A percentile compares a stretch with the other conserved stretches of the same genome.
Evolutionary conservation across 2,113 vertebrate species (phyloP).

Genomic region (Actenoides hombroni): DNA sequence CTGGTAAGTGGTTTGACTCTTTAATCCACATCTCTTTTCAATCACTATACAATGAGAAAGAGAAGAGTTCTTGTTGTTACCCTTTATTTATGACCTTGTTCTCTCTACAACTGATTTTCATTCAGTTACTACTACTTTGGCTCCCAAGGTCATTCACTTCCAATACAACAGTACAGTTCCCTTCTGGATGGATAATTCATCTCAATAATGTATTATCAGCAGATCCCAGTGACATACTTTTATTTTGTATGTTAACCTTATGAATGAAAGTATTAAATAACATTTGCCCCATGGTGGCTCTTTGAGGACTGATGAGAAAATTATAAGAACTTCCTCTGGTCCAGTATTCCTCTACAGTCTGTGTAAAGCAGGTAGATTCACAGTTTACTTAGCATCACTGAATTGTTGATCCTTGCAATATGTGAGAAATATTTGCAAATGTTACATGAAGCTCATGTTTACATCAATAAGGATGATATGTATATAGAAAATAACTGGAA

Average conservation of each 20-base stretch:
- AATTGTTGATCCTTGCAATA: not conserved
- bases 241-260: not conserved
- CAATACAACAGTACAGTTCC: not conserved
- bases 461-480: not conserved
- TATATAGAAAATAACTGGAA: not conserved
- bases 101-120: not conserved
- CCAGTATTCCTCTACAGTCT: not conserved
- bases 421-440: not conserved
- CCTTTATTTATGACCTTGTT: not conserved
- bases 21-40: not conserved
- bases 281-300: not conserved
- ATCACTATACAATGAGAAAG: not conserved
- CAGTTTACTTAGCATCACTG: not conserved
- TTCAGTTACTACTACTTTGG: not conserved
- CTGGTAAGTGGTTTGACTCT: not conserved
- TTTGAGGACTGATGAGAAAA: not conserved
- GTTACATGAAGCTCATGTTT: not conserved
- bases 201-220: not conserved
- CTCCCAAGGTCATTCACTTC: not conserved
- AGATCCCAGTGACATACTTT: not conserved
- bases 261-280: not conserved
- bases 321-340: not conserved
- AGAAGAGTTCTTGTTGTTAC: not conserved
- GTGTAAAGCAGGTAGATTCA: not conserved
- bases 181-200: not conserved